These are phyloP conservation scores for Ibycter americanus DNA, from an alignment of 2,797 vertebrate genomes.

Conservation along the genomic window DNA sequence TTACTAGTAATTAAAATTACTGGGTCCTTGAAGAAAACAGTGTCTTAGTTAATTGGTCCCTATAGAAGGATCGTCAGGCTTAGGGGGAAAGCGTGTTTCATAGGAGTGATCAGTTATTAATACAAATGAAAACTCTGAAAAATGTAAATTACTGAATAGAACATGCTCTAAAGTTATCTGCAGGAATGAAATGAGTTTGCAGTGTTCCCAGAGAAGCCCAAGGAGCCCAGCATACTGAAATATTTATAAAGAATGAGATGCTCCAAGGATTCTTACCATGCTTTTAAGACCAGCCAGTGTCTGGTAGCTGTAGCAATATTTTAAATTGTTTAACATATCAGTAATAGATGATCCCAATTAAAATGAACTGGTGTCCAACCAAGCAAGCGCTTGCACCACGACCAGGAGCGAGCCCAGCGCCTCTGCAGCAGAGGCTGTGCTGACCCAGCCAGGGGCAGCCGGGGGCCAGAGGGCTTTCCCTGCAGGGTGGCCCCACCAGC, in stretches of 20 bases:
- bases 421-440: neutral
- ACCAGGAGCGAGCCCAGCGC: neutral
- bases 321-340: neutral
- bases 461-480: too few species aligned
- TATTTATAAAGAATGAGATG: slow-evolving; percentile 18
- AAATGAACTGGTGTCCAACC: neutral
- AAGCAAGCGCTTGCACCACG: neutral
- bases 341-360: neutral
- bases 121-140: slow-evolving; percentile 52
- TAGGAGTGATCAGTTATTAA: slow-evolving; percentile 59
- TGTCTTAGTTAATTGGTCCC: slow-evolving; percentile 63
- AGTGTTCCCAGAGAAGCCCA: neutral
- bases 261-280: neutral
- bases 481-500: neutral
- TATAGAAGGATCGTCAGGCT: slow-evolving; percentile 39
- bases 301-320: neutral
- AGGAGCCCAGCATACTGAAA: slow-evolving; percentile 25
- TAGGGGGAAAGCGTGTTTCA: slow-evolving; percentile 11
- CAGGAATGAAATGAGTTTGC: neutral
- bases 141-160: neutral
- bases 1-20: slow-evolving; percentile 65
- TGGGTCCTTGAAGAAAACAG: slow-evolving; percentile 49
- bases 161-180: neutral
- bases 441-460: neutral
- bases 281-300: neutral